Evolutionary conservation across 1,140 invertebrate species (phyloP).

Genomic region (Drosophila grimshawi): DNA sequence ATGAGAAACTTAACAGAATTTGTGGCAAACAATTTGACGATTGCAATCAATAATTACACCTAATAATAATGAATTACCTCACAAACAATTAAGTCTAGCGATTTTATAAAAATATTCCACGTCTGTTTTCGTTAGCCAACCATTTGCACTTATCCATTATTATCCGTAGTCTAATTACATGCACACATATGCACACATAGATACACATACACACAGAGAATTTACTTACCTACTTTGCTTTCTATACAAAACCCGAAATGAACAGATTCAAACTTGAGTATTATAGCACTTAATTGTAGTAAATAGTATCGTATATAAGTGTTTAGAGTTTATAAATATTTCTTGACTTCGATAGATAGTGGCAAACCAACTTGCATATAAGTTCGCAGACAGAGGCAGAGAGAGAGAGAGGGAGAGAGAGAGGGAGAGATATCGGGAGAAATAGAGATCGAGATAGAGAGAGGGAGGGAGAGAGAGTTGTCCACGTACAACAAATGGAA

Average conservation of each 20-base stretch:
- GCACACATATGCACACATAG: background rate
- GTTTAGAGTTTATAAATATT: constrained; percentile 16
- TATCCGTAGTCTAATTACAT: constrained; percentile 22
- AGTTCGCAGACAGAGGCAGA: no score
- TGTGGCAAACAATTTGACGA: background rate
- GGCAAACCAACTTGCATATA: no score
- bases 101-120: constrained; percentile 40
- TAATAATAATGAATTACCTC: constrained; percentile 2
- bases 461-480: no score
- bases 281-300: constrained; percentile 65
- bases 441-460: no score
- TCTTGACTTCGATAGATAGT: background rate
- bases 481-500: no score
- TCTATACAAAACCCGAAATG: constrained; percentile 38
- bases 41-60: constrained; percentile 1
- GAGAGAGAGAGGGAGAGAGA: no score
- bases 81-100: constrained; percentile 20
- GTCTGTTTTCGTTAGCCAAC: constrained; percentile 19
- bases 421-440: no score
- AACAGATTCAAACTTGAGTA: constrained; percentile 57
- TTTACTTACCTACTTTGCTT: constrained; percentile 33
- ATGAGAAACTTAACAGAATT: constrained; percentile 19
- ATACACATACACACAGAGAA: constrained; percentile 11
- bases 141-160: constrained; percentile 19
- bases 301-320: constrained; percentile 39